A percentile compares a stretch with the other conserved stretches of the same genome.
phyloP scores from a whole-genome alignment of 2,113 vertebrate genomes.

The Lycocorax pyrrhopterus region DNA sequence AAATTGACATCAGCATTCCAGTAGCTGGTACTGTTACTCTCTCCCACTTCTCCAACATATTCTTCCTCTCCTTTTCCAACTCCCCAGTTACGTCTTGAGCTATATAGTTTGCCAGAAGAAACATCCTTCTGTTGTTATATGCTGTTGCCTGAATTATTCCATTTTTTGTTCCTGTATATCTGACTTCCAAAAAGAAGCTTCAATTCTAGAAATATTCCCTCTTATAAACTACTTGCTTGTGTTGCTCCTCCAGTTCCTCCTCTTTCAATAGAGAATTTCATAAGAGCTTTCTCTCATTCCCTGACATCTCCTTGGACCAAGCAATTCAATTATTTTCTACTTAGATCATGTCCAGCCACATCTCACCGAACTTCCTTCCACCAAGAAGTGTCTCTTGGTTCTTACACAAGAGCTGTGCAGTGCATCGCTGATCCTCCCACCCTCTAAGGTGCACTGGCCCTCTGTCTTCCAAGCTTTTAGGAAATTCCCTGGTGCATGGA shows the following conservation, averaged over 20 bases:
- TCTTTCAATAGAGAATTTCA: not conserved
- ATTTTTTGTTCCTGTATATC: not conserved
- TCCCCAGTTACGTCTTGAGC: not conserved
- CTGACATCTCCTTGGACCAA: not conserved
- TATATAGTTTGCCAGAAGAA: not conserved
- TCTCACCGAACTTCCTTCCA: not conserved
- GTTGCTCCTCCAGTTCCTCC: not conserved
- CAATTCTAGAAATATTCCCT: not conserved
- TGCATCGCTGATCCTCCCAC: rapidly evolving
- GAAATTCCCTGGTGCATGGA: not conserved
- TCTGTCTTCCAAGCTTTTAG: not conserved
- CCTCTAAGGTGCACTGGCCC: not conserved
- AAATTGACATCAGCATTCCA: not conserved
- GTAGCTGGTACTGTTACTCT: not conserved
- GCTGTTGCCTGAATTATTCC: not conserved
- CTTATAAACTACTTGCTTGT: not conserved
- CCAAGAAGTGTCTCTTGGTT: not conserved
- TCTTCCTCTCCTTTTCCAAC: not conserved
- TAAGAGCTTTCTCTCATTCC: not conserved
- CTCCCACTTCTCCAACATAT: not conserved
- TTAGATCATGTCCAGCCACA: not conserved
- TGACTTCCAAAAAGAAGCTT: not conserved
- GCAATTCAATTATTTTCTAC: not conserved
- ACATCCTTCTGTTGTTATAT: not conserved
- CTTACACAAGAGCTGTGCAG: not conserved